Base-by-base conservation (phyloP, 2,888 invertebrate genomes). In the Uloborus plumipes region DNA sequence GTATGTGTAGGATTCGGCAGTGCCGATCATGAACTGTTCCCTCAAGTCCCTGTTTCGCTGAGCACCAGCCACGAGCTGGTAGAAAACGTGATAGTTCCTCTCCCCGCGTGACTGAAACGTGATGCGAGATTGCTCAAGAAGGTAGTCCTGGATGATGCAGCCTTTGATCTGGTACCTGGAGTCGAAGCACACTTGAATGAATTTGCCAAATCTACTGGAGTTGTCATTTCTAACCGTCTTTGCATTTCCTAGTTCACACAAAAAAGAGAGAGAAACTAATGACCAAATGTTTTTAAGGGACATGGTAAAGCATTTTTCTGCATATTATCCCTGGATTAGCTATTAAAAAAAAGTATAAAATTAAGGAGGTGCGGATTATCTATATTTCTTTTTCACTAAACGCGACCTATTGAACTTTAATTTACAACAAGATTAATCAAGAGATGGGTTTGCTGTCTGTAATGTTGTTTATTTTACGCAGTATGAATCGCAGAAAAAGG, bases 191-290 rank as follows among this genome's bases (percentile, higher is more conserved):
- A 97, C 95, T 90, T 96, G 96, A 92, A 97, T 96, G 89, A 96
- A 97, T 90, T 97, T 96, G n/a, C 97, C 97, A 89, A 97, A 97
- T 14, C 97, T 92, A 55, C 95, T 95, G 16, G 96, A 96, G 89
- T 97, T 97, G 90, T 97, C 96, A 88, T 97, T 97, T 65, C 96
- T 92, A 15, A 96, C 94, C 0, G 97, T 97, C 90, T 95, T 96
- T 0, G 96, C 96, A 90, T 97, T 97, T 75, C 96, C 96, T 96
- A 31, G 3, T 31, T 7, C 4, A 20, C 11, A 22, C 11, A 22
- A 22, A 59, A 59, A n/a, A n/a, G 4, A 59, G 13, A 11, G 18
- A 11, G 4, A n/a, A 55, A 55, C 6, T 6, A 55, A 18, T 55
- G n/a, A 55, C n/a, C 14, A 55, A 16, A 18, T 55, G 16, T 22